Base-by-base conservation (phyloP, 1,140 invertebrate species). In the Antheraea mylitta region DNA sequence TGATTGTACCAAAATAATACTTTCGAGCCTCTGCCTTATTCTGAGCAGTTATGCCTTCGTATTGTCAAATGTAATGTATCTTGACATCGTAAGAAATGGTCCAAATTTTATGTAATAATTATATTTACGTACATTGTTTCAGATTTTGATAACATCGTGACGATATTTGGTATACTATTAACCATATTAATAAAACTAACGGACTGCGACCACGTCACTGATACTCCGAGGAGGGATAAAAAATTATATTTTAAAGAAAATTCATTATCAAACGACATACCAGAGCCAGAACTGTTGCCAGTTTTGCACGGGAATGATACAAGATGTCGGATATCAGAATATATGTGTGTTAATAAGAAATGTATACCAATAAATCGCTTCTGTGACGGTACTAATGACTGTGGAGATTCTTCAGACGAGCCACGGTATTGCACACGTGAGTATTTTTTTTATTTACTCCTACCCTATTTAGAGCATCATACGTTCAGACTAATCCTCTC, bases 341-440 rank as follows among this genome's bases (percentile, higher is more conserved):
- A 96, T 89, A 93, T 94, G 71, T 98, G 97, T 90, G 92, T 92
- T 69, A 98, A 97, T 91, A 95, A 95, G 67, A 94, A 94, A 76
- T 98, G 97, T 92, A 93, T 98, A 70, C 94, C 96, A 66, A 93
- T 96, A 65, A 97, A 96, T 90, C 94, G 95, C 82, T 97, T 95
- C 88, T 98, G 97, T 92, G 96, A 98, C 86, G 95, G 95, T 74
- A 93, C 94, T 70, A 96, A 97, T 88, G 96, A 98, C 83, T 98
- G 97, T 80, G 96, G 96, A 0, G 97, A 98, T 84, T 94, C 94
- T 38, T 96, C 95, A 58, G 97, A 98, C 87, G 97, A 98, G 85
- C 95, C 96, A 37, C 93, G 96, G 78, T 96, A 96, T 85, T 98
- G 97, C 84, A 96, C 97, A 87, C 96, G 97, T 98, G 90, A 97